Conservation (phyloP, 2,113 vertebrate genomes). For the Sciurus niger region DNA sequence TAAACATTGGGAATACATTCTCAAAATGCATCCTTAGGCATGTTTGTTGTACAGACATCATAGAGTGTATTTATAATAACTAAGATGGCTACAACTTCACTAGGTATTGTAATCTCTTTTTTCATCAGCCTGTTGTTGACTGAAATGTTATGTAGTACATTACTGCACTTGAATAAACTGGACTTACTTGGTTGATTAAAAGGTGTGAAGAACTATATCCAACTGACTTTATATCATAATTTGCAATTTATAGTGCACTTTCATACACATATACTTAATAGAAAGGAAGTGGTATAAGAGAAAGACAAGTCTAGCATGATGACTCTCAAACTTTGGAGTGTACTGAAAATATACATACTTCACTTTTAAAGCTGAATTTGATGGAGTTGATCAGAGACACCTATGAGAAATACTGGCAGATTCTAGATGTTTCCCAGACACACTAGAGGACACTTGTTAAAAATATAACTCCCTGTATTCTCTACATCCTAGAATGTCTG, state of each 20-base stretch:
- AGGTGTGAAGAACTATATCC: not conserved
- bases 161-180: not conserved
- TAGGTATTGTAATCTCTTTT: no score
- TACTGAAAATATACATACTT: not conserved
- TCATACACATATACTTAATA: not conserved
- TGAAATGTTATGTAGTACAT: not conserved
- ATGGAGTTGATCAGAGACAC: not conserved
- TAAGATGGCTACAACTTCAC: not conserved
- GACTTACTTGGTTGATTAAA: conserved; percentile 18
- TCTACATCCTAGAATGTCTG: not conserved
- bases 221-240: not conserved
- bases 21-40: not conserved
- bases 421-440: not conserved
- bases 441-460: not conserved
- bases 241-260: not conserved
- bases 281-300: not conserved
- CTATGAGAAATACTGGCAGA: not conserved
- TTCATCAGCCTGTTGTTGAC: not conserved
- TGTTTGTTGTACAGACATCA: not conserved
- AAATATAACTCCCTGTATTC: not conserved
- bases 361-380: not conserved
- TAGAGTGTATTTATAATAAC: not conserved
- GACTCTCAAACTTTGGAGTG: not conserved
- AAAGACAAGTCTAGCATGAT: not conserved
- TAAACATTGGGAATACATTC: not conserved